Evolutionary conservation across 2,888 invertebrate species (phyloP).

Genomic region (Dorcus parallelipipedus): DNA sequence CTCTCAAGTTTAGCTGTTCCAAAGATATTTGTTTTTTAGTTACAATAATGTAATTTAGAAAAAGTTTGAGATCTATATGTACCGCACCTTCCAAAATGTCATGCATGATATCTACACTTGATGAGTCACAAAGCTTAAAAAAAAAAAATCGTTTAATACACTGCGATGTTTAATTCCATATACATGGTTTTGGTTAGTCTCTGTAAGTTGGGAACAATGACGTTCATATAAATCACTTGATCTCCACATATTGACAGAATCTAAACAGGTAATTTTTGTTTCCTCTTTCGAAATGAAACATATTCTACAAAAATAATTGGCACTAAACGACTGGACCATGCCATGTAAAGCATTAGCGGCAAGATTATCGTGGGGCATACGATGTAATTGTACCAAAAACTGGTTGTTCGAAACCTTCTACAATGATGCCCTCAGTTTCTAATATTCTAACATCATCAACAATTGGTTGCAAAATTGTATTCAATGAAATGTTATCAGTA

Average conservation of each 20-base stretch:
- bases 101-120: conserved; percentile 26
- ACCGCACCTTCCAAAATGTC: conserved; percentile 25
- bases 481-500: conserved; percentile 1
- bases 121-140: conserved; percentile 21
- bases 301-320: too few species aligned
- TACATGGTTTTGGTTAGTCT: conserved; percentile 1
- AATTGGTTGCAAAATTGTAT: conserved; percentile 12
- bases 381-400: conserved; percentile 18
- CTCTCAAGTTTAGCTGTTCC: too few species aligned
- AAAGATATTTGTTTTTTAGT: too few species aligned
- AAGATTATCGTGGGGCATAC: conserved; percentile 23
- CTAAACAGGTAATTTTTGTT: too few species aligned
- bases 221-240: too few species aligned
- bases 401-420: background rate
- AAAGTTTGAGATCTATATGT: conserved; percentile 7
- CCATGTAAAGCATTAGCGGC: too few species aligned
- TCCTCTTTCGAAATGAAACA: too few species aligned
- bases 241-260: too few species aligned
- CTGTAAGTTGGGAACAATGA: too few species aligned
- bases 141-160: conserved; percentile 20
- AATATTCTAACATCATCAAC: conserved; percentile 11
- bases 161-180: conserved; percentile 21
- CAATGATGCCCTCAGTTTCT: conserved; percentile 11
- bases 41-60: conserved; percentile 1
- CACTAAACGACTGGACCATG: too few species aligned